Conservation (phyloP, 2,797 vertebrate species). For the Acridotheres tristis region DNA sequence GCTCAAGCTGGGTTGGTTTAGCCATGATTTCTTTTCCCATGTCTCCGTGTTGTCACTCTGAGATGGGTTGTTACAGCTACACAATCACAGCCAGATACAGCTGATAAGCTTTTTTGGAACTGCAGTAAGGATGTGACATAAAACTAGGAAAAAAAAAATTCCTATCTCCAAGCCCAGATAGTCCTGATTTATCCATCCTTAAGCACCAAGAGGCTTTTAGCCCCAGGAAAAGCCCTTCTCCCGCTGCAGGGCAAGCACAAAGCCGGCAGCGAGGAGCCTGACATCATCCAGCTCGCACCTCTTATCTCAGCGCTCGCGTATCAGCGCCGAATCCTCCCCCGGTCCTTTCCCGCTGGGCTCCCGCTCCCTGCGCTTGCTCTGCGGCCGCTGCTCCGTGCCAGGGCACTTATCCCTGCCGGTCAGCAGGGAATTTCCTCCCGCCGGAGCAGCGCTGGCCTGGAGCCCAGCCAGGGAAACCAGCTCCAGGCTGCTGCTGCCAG, state of each 20-base stretch:
- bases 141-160: neutral
- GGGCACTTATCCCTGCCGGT: neutral
- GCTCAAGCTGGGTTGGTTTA: neutral
- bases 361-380: neutral
- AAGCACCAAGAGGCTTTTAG: neutral
- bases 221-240: neutral
- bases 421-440: conserved; percentile 43
- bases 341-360: neutral
- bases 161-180: neutral
- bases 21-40: neutral
- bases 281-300: neutral
- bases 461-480: neutral
- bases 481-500: neutral
- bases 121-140: accelerated
- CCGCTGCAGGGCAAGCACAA: neutral
- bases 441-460: neutral
- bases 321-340: neutral
- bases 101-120: neutral
- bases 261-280: neutral
- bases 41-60: accelerated
- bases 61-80: neutral
- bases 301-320: neutral
- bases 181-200: neutral
- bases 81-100: neutral
- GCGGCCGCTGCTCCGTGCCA: neutral